Conservation (phyloP, 2,797 vertebrate genomes). For the Lates japonicus region DNA sequence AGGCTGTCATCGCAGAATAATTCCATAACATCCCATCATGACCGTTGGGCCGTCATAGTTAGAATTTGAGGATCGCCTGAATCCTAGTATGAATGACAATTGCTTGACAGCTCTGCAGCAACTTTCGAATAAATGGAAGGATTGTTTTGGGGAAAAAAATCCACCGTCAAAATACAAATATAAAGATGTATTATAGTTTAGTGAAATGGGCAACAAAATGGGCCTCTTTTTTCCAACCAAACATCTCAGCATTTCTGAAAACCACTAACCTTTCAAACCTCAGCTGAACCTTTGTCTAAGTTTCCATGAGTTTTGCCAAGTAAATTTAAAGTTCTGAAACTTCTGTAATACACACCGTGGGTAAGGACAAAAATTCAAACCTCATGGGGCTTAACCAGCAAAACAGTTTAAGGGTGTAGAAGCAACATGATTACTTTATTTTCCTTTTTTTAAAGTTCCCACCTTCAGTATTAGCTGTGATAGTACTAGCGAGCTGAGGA, state of each 20-base stretch:
- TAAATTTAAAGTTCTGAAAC: background rate
- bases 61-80: constrained; percentile 51
- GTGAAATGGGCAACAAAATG: constrained; percentile 2
- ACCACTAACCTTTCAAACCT: constrained; percentile 3
- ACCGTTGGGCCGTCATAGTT: constrained; percentile 55
- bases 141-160: constrained; percentile 28
- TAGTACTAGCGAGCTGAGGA: background rate
- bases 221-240: constrained; percentile 3
- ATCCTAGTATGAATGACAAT: constrained; percentile 53
- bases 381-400: background rate
- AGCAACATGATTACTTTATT: background rate
- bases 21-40: constrained; percentile 43
- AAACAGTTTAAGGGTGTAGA: background rate
- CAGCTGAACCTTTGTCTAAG: constrained; percentile 18
- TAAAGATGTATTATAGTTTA: constrained; percentile 21
- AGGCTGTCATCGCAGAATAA: constrained; percentile 48
- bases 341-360: background rate
- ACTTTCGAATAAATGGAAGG: constrained; percentile 41
- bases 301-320: background rate
- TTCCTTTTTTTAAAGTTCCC: background rate
- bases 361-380: background rate
- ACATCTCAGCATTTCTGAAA: background rate
- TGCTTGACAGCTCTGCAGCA: constrained; percentile 63
- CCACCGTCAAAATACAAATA: constrained; percentile 37
- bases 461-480: background rate